phyloP scores from a whole-genome alignment of 2,888 invertebrate species.

The Metopia argyrocephala region DNA sequence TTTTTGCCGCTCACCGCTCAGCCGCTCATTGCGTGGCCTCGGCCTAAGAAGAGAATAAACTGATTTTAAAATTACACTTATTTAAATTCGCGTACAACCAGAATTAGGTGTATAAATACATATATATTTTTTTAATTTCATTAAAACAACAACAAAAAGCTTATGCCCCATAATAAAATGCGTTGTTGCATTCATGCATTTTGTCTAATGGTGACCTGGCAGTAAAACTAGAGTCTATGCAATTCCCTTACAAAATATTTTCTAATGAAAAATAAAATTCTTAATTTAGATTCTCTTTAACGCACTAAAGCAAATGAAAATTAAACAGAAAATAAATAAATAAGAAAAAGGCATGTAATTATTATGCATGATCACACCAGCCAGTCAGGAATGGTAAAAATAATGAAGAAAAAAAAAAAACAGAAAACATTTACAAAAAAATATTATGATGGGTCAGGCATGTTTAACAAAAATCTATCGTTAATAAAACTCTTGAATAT shows the following conservation, averaged over 20 bases:
- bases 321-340: not conserved
- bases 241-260: not conserved
- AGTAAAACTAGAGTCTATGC: not conserved
- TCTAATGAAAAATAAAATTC: not conserved
- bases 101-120: too few relatives aligned
- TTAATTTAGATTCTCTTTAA: slow-evolving; percentile 53
- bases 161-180: slow-evolving; percentile 35
- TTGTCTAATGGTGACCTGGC: not conserved
- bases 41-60: too few relatives aligned
- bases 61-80: too few relatives aligned
- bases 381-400: slow-evolving; percentile 18
- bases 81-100: too few relatives aligned
- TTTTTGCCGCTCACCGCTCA: too few relatives aligned
- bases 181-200: slow-evolving; percentile 55
- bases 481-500: too few relatives aligned
- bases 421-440: not conserved
- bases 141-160: not conserved
- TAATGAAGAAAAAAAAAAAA: too few relatives aligned
- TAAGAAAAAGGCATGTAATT: not conserved
- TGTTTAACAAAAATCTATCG: not conserved
- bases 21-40: too few relatives aligned
- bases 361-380: slow-evolving; percentile 38
- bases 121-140: too few relatives aligned
- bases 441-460: not conserved
- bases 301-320: slow-evolving; percentile 15